Evolutionary conservation across 2,113 vertebrate genomes (phyloP).

Genomic region (Rutilus rutilus): DNA sequence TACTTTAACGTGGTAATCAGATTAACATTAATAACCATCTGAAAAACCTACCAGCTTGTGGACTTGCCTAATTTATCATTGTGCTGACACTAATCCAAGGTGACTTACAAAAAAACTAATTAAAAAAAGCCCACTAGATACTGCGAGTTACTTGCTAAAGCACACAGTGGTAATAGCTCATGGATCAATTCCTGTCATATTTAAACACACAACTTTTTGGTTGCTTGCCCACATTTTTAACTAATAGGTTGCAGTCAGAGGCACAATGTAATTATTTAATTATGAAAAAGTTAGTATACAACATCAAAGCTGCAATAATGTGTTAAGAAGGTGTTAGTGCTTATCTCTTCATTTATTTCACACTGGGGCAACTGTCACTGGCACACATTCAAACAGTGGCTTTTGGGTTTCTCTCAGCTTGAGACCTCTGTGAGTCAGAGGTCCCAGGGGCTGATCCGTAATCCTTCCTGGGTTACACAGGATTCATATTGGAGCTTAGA

Average conservation of each 20-base stretch:
- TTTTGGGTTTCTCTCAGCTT: background rate
- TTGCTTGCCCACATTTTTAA: background rate
- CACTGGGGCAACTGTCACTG: background rate
- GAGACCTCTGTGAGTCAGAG: background rate
- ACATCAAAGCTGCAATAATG: background rate
- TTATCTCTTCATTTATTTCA: conserved; percentile 4
- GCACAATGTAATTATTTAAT: background rate
- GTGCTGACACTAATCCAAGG: background rate
- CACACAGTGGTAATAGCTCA: background rate
- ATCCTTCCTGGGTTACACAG: background rate
- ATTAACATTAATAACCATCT: background rate
- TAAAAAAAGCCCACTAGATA: background rate
- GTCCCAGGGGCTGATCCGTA: background rate
- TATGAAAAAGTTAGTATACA: background rate
- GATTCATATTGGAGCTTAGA: background rate
- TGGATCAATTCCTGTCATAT: background rate
- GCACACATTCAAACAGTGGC: conserved; percentile 20
- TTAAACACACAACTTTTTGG: background rate
- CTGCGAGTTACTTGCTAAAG: background rate
- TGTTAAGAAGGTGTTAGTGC: background rate
- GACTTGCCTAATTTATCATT: background rate
- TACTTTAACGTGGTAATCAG: conserved; percentile 8
- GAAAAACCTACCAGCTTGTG: background rate
- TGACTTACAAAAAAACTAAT: background rate
- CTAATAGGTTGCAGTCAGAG: background rate